Base-by-base conservation (phyloP, 2,797 vertebrate species). In the Borostomias antarcticus region DNA sequence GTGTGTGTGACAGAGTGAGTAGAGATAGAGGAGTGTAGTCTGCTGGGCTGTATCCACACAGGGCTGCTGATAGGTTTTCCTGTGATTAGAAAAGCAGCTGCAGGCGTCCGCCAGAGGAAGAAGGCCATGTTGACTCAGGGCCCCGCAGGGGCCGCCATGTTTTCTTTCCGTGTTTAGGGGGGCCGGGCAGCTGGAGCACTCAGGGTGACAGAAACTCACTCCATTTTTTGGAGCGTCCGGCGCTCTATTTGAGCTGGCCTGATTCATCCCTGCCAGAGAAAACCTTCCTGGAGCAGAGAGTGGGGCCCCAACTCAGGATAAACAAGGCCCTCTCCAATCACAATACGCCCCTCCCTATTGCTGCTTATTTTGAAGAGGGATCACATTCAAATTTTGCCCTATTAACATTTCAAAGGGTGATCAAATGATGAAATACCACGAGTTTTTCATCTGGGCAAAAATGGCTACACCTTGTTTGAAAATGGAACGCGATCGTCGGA, bases 31-130 rank as follows among this genome's bases (percentile, higher is more conserved):
- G 29, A 66, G 32, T 61, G 60, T 40, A 45, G 47, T 64, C 30
- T 52, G 32, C n/a, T 33, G 26, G 43, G 64, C 60, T 66, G 43
- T 57, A 58, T 77, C 21, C 47, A 68, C 50, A 72, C 35, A 9
- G 35, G 5, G 53, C 84, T 86, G 78, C 66, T 86, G 89, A 93
- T 89, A 88, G 87, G 88, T 89, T 90, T 90, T 67, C 69, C 80
- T 83, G 78, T 91, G 90, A 93, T 92, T 91, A 89, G 78, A 91
- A 91, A 93, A 93, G 85, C 92, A 93, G 92, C 91, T 87, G 88
- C 68, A 74, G 67, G 84, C 75, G 75, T 74, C 70, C 75, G 80
- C 79, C 76, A 85, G 72, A 0, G 0, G 72, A 84, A 86, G 81
- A 76, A 87, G 78, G 73, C 81, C 87, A 82, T 92, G 86, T 91